Evolutionary conservation across 2,113 vertebrate species (phyloP).

Genomic region (Nothoprocta pentlandii): DNA sequence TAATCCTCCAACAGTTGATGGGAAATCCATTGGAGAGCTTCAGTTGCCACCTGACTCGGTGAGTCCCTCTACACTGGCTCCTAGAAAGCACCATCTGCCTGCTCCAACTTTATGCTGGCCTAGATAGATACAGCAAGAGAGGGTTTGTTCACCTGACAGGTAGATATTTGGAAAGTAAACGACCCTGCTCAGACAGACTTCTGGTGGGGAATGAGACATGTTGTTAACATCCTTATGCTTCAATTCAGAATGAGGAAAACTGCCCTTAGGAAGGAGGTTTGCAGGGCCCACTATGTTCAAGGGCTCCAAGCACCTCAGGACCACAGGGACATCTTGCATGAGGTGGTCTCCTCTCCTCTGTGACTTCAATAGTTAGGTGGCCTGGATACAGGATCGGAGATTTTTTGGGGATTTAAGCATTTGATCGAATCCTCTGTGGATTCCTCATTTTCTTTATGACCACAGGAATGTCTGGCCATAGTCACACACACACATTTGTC

Average conservation of each 20-base stretch:
- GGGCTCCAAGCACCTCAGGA: background rate
- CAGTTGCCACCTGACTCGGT: background rate
- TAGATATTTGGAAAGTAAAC: conserved; percentile 12
- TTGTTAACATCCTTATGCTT: background rate
- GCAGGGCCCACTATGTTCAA: background rate
- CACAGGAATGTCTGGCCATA: background rate
- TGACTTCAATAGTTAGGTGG: background rate
- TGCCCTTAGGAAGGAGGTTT: background rate
- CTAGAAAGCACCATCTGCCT: background rate
- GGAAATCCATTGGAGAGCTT: background rate
- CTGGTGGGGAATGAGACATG: background rate
- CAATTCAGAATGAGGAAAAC: background rate
- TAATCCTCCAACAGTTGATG: background rate
- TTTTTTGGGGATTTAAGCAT: background rate
- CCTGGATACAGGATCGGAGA: background rate
- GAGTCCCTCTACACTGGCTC: background rate
- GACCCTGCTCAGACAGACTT: background rate
- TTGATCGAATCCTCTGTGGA: background rate
- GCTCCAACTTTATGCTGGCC: background rate
- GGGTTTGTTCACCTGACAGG: background rate
- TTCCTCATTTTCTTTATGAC: background rate
- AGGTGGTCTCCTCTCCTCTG: background rate
- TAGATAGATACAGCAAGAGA: background rate
- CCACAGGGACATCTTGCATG: background rate
- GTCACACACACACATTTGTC: background rate